Base-by-base conservation (phyloP, 2,797 vertebrate species). In the Notolabrus celidotus region DNA sequence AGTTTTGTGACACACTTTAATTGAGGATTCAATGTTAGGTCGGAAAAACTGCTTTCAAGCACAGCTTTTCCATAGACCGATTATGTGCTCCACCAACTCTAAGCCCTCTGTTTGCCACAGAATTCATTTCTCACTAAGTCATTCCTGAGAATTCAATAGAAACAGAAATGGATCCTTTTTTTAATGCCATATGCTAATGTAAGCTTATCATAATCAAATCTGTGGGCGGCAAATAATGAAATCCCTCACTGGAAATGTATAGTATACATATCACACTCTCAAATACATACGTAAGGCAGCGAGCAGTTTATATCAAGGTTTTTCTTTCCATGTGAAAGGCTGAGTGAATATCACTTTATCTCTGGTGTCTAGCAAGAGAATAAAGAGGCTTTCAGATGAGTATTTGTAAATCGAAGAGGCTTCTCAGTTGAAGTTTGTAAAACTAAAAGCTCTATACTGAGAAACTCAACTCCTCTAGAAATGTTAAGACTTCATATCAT, bases 171-270 rank as follows among this genome's bases (percentile, higher is more conserved):
- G 84, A 92, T 90, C 85, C 76, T 83, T 88, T 93, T n/a, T 47
- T 92, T 90, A 93, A 92, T 79, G 86, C 78, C 81, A 82, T 82
- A 90, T 84, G 79, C 85, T 91, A 93, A 91, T 92, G 88, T 70
- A 92, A 83, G 81, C 88, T 92, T 93, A 95, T 95, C 92, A 76
- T 91, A 93, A 93, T 93, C 87, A 93, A 91, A 94, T 93, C 90
- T 86, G 67, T 59, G 71, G 82, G 71, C 55, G 72, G 60, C 68
- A 85, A 86, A 92, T 80, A 87, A 88, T 89, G 75, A 68, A 88
- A 86, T 73, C 80, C 65, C 87, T 88, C 83, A 86, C 69, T 31
- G 46, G 67, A 72, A 86, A 89, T 80, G 78, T 82, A 87, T 78
- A 70, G 81, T 79, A 79, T 67, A 88, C 67, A 82, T 89, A 88